Evolutionary conservation across 2,888 invertebrate species (phyloP), one percentile per base, ranked within the genome.

Genomic region (Eupithecia subumbrata): DNA sequence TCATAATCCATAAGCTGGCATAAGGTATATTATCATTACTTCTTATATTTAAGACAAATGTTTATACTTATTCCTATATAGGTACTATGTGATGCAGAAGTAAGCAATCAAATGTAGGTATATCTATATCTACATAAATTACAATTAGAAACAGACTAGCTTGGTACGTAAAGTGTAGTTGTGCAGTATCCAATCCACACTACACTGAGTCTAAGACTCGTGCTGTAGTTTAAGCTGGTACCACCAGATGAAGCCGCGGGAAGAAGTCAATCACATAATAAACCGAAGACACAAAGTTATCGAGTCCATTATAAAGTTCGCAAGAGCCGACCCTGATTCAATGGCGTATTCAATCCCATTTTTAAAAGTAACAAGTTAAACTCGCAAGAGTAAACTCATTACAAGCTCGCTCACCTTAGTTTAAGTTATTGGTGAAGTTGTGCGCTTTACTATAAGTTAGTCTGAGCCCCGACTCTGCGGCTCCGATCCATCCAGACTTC

Each of bases 341-440:
- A 71, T 71, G 73, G 43, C 67, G 63, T 45, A 68, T 71, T 64
- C 74, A 72, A 74, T 74, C 40, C 16, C 69, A 72, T 77, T 77
- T 69, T 74, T 74, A 74, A 72, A 77, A 72, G 45, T 37, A 74
- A 76, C 73, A 66, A 76, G 67, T 69, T 74, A 73, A 75, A 75
- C 69, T 77, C 71, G 71, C 73, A 78, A 79, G 77, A 78, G 78
- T 77, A 76, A 82, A 81, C 79, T 81, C 81, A 81, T 82, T 82
- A 80, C 75, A 37, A 79, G 81, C 79, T 76, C 56, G 74, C 76
- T 79, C 80, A 82, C 79, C 79, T 82, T 79, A 79, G 79, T 77
- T 81, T 80, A 81, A 81, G 81, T 81, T 82, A 80, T 78, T 76
- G 72, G 74, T 75, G 70, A 82, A 82, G 67, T 81, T 80, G 64